Percentiles rank a stretch among this genome's conserved stretches.
Evolutionary conservation across 2,888 invertebrate species (phyloP).

Genomic region (Meghimatium bilineatum): DNA sequence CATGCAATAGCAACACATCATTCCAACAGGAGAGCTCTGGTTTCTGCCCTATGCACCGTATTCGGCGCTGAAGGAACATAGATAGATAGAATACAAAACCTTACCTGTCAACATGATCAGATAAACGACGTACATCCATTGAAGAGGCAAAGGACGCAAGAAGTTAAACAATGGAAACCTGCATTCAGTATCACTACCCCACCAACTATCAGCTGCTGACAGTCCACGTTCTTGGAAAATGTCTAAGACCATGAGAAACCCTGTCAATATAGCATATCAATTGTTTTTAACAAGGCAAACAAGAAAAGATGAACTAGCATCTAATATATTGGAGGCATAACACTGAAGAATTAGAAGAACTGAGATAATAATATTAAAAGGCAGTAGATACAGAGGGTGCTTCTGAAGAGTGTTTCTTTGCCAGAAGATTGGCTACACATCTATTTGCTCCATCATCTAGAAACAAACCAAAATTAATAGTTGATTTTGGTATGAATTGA

Average conservation of each 20-base stretch:
- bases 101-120: conserved; percentile 85
- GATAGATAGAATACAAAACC: not conserved
- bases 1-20: too few species aligned
- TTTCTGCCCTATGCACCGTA: too few species aligned
- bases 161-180: conserved; percentile 89
- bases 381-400: not conserved
- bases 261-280: conserved; percentile 78
- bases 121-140: conserved; percentile 88
- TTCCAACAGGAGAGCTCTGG: too few species aligned
- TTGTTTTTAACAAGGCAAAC: not conserved
- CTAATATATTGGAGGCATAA: not conserved
- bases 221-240: conserved; percentile 91
- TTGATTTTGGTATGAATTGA: too few species aligned
- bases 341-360: not conserved
- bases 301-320: too few species aligned
- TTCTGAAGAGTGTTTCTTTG: too few species aligned
- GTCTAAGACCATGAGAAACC: conserved; percentile 89
- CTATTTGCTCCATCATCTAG: too few species aligned
- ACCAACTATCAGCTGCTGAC: conserved; percentile 84
- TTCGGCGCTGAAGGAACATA: too few species aligned
- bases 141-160: conserved; percentile 83
- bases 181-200: conserved; percentile 87
- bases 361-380: not conserved
- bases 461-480: too few species aligned
- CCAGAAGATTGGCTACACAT: too few species aligned